phyloP scores from a whole-genome alignment of 37 sponge, comb jelly and placozoan species.

The Mnemiopsis leidyi region DNA sequence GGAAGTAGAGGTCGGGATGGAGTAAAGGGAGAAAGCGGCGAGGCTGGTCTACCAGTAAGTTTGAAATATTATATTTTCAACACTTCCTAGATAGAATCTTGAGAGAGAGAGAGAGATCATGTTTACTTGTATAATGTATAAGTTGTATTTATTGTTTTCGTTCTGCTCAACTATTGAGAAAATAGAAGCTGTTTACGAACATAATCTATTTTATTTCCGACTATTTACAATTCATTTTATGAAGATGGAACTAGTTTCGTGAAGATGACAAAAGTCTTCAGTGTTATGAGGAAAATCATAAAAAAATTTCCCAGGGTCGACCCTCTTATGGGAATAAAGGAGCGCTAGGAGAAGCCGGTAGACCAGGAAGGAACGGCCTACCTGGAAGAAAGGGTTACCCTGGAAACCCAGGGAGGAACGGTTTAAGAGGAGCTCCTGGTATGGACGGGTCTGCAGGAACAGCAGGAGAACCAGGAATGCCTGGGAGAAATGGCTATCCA shows the following conservation, averaged over 20 bases:
- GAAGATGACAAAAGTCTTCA: too few relatives aligned
- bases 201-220: too few relatives aligned
- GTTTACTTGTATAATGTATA: too few relatives aligned
- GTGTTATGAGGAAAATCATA: too few relatives aligned
- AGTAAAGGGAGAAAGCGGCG: background rate
- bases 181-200: too few relatives aligned
- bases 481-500: conserved; percentile 12
- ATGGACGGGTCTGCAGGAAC: background rate
- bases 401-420: background rate
- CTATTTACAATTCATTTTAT: too few relatives aligned
- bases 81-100: too few relatives aligned
- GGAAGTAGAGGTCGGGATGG: background rate
- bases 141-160: too few relatives aligned
- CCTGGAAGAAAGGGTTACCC: conserved; percentile 35
- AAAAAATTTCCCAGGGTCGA: background rate
- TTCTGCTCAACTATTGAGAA: too few relatives aligned
- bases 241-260: too few relatives aligned
- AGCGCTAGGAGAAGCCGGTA: background rate
- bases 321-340: background rate
- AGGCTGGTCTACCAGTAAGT: background rate
- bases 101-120: too few relatives aligned
- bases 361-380: background rate
- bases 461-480: background rate
- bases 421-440: conserved; percentile 1
- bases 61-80: too few relatives aligned